A percentile compares a stretch with the other conserved stretches of the same genome.
phyloP scores from a whole-genome alignment of 1,140 invertebrate genomes.

The Metaphire vulgaris region DNA sequence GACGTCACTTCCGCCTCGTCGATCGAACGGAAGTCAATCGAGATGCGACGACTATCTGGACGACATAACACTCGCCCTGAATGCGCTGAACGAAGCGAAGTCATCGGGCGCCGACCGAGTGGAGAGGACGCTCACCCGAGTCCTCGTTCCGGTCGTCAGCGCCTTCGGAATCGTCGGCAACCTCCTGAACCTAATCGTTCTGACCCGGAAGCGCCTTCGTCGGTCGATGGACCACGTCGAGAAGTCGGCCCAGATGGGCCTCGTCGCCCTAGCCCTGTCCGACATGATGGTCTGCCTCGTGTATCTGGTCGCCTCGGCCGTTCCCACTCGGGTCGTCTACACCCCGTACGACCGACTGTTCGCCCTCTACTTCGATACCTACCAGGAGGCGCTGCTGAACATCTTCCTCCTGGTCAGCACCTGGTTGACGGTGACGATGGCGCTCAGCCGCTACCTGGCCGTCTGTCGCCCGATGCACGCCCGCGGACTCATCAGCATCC shows the following conservation, averaged over 20 bases:
- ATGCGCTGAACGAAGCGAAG: background rate
- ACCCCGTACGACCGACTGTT: slow-evolving; percentile 27
- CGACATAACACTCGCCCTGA: background rate
- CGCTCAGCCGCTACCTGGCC: slow-evolving; percentile 24
- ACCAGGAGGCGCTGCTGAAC: slow-evolving; percentile 29
- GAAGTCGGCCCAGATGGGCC: slow-evolving; percentile 14
- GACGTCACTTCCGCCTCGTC: background rate
- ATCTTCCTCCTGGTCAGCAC: slow-evolving; percentile 23
- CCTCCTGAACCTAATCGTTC: slow-evolving; percentile 39
- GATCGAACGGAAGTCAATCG: background rate
- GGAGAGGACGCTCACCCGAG: slow-evolving; percentile 23
- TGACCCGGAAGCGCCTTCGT: slow-evolving; percentile 10
- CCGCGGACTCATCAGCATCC: slow-evolving; percentile 41
- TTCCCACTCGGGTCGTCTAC: background rate
- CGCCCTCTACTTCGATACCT: slow-evolving; percentile 42
- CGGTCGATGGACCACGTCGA: slow-evolving; percentile 12
- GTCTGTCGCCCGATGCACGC: slow-evolving; percentile 24
- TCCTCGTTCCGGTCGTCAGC: slow-evolving; percentile 40
- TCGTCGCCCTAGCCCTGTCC: slow-evolving; percentile 8
- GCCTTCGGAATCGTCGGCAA: slow-evolving; percentile 43
- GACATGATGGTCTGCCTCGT: slow-evolving; percentile 29
- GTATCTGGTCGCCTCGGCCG: slow-evolving; percentile 21
- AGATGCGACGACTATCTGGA: background rate
- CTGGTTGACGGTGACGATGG: slow-evolving; percentile 28
- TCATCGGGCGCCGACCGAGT: background rate